Percentiles rank a stretch among this genome's conserved stretches.
These are phyloP conservation scores for Oedothorax gibbosus DNA, from an alignment of 1,140 invertebrate species.

Conservation along the genomic window DNA sequence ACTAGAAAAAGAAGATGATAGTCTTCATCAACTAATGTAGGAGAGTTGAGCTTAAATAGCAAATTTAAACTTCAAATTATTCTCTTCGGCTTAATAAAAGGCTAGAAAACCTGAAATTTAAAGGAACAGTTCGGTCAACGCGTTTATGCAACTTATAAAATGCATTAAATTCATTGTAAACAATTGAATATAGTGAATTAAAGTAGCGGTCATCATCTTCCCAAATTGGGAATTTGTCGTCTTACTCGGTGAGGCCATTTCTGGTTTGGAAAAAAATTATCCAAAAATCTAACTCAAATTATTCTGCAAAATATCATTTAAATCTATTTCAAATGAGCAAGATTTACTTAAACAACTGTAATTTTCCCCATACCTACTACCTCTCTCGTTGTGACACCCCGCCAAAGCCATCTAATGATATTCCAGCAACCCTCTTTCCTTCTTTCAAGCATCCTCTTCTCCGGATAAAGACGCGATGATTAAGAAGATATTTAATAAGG, in stretches of 20 bases:
- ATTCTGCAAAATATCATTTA: neutral
- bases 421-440: conserved; percentile 36
- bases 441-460: conserved; percentile 26
- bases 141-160: too few relatives aligned
- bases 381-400: neutral
- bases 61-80: too few relatives aligned
- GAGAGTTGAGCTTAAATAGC: too few relatives aligned
- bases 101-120: too few relatives aligned
- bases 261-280: neutral
- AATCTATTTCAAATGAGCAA: neutral
- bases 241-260: neutral
- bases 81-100: too few relatives aligned
- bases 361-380: neutral
- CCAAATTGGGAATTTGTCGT: neutral
- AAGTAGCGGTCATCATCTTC: neutral
- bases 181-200: too few relatives aligned
- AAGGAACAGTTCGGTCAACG: too few relatives aligned
- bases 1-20: too few relatives aligned
- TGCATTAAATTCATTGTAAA: too few relatives aligned
- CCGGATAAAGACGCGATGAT: conserved; percentile 43
- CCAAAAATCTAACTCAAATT: neutral
- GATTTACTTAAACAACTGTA: neutral
- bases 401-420: conserved; percentile 20
- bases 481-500: conserved; percentile 59
- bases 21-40: too few relatives aligned